A percentile compares a stretch with the other conserved stretches of the same genome.
Conservation (phyloP, 2,888 invertebrate species). For the Argyresthia goedartella region DNA sequence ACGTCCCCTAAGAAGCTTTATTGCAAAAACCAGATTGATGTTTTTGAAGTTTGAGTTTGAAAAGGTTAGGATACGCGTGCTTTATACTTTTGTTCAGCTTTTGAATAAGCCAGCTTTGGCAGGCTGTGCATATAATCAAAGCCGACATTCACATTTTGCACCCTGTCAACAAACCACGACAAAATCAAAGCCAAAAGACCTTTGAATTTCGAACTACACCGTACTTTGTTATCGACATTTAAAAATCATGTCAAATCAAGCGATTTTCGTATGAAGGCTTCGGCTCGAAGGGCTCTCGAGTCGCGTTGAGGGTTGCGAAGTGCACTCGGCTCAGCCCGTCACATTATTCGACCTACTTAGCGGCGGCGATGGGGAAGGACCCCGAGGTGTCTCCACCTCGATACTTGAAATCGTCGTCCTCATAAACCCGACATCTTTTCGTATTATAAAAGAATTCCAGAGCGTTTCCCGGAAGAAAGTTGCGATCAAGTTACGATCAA, state of each 20-base stretch:
- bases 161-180: no score
- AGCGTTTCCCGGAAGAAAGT: not conserved
- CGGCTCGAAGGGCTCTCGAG: slow-evolving; percentile 37
- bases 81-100: no score
- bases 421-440: slow-evolving; percentile 17
- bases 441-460: not conserved
- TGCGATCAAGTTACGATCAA: not conserved
- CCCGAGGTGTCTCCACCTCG: slow-evolving; percentile 40
- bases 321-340: slow-evolving; percentile 48
- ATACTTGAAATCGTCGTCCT: slow-evolving; percentile 38
- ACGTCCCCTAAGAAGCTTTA: no score
- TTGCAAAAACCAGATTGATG: no score
- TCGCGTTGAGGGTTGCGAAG: slow-evolving; percentile 41
- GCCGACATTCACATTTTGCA: no score
- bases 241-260: slow-evolving; percentile 69
- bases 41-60: no score
- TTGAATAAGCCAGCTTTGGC: no score
- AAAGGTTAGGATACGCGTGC: no score
- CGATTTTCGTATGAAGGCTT: slow-evolving; percentile 57
- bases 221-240: slow-evolving; percentile 51
- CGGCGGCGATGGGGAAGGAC: slow-evolving; percentile 34
- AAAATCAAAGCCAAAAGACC: not conserved
- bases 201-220: not conserved
- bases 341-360: slow-evolving; percentile 69
- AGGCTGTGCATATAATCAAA: no score